A percentile compares a stretch with the other conserved stretches of the same genome.
Evolutionary conservation across 2,113 vertebrate genomes (phyloP).

Genomic region (Cepphus grylle): DNA sequence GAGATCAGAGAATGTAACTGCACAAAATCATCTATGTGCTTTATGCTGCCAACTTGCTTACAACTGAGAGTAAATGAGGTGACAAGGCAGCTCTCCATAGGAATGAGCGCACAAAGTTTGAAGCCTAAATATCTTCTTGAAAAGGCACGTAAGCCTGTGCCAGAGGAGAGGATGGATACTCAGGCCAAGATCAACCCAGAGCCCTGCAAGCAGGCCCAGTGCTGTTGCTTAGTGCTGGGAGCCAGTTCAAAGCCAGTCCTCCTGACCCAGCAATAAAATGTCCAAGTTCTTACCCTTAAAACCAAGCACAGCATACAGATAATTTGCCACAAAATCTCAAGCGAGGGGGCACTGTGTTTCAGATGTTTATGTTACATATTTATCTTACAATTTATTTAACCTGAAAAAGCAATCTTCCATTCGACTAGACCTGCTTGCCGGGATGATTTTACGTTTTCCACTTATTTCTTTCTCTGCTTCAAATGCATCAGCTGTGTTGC

Average conservation of each 20-base stretch:
- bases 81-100: background rate
- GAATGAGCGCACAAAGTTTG: background rate
- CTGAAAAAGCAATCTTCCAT: background rate
- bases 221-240: background rate
- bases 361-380: background rate
- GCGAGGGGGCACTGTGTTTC: background rate
- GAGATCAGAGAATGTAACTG: background rate
- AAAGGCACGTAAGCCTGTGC: background rate
- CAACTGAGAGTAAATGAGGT: background rate
- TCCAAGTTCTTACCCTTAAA: background rate
- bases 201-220: background rate
- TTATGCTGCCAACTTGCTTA: background rate
- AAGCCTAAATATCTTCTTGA: background rate
- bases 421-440: background rate
- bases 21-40: background rate
- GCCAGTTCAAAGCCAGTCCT: background rate
- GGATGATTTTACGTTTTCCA: background rate
- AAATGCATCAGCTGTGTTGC: background rate
- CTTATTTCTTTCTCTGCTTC: background rate
- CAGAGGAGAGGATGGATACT: background rate
- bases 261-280: background rate
- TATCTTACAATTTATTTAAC: background rate
- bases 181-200: background rate
- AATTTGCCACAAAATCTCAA: background rate
- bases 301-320: background rate